A percentile compares a stretch with the other conserved stretches of the same genome.
These are phyloP conservation scores for Agonopterix arenella DNA, from an alignment of 2,888 invertebrate genomes.

Conservation along the genomic window DNA sequence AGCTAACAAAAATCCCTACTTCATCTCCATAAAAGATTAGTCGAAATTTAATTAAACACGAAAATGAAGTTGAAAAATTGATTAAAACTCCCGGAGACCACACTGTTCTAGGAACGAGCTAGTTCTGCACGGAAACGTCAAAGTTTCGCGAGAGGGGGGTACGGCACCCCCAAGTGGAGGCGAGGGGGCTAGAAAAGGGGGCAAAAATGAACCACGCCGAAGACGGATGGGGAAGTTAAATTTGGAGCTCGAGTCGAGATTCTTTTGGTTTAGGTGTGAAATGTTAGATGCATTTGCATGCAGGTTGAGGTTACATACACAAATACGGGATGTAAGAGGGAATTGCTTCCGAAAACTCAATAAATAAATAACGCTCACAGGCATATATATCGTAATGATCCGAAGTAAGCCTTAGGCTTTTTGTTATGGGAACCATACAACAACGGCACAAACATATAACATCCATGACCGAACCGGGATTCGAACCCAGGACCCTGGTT, in stretches of 20 bases:
- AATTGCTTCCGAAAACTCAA: too few species aligned
- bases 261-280: too few species aligned
- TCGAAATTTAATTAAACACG: conserved; percentile 29
- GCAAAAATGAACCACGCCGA: conserved; percentile 35
- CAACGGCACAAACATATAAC: too few species aligned
- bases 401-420: too few species aligned
- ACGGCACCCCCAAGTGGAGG: conserved; percentile 4
- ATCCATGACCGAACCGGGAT: too few species aligned
- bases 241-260: conserved; percentile 20
- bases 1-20: too few species aligned
- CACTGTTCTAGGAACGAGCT: conserved; percentile 11
- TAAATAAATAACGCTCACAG: too few species aligned
- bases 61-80: conserved; percentile 50
- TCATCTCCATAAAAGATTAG: conserved; percentile 6
- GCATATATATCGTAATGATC: too few species aligned
- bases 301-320: background rate
- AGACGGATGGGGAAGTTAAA: conserved; percentile 44
- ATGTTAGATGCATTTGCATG: too few species aligned
- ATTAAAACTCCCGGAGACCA: conserved; percentile 41
- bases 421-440: too few species aligned
- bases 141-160: conserved; percentile 26
- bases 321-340: too few species aligned
- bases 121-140: conserved; percentile 27
- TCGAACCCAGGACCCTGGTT: too few species aligned
- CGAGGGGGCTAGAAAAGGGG: conserved; percentile 16